Evolutionary conservation across 2,888 invertebrate genomes (phyloP).

Genomic region (Geotrupes spiniger): DNA sequence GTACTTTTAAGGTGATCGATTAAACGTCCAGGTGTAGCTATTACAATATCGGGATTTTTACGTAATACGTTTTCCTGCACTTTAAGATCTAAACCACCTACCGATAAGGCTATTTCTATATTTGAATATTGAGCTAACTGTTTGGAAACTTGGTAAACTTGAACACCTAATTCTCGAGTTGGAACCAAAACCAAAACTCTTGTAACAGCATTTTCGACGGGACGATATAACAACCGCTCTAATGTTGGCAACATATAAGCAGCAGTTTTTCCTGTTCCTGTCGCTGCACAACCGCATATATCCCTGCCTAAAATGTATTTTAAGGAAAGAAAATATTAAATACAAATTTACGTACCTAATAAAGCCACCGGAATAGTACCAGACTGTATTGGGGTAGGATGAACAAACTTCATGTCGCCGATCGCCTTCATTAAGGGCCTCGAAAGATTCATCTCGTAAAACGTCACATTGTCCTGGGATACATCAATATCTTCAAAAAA

Average conservation of each 20-base stretch:
- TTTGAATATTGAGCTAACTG: conserved; percentile 86
- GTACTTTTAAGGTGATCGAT: conserved; percentile 97
- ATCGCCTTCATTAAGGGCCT: conserved; percentile 91
- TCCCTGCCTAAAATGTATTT: conserved; percentile 67
- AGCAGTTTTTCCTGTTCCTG: conserved; percentile 97
- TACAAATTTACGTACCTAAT: conserved; percentile 53
- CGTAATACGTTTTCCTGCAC: conserved; percentile 71
- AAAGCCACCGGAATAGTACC: conserved; percentile 93
- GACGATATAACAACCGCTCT: conserved; percentile 87
- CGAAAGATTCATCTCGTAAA: conserved; percentile 95
- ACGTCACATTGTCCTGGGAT: conserved; percentile 65
- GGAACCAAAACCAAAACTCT: conserved; percentile 93
- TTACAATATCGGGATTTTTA: conserved; percentile 92
- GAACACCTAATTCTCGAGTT: conserved; percentile 95
- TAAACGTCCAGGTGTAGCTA: conserved; percentile 96
- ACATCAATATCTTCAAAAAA: conserved; percentile 67
- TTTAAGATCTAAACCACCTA: conserved; percentile 86
- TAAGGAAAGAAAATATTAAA: neutral
- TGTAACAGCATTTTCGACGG: conserved; percentile 67
- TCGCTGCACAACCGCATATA: conserved; percentile 97
- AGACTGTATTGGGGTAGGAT: conserved; percentile 96
- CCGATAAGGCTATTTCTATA: conserved; percentile 78
- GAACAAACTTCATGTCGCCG: conserved; percentile 80
- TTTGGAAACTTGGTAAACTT: conserved; percentile 92
- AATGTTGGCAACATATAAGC: conserved; percentile 98